Base-by-base conservation (phyloP, 2,113 vertebrate species). In the Ammospiza nelsoni region DNA sequence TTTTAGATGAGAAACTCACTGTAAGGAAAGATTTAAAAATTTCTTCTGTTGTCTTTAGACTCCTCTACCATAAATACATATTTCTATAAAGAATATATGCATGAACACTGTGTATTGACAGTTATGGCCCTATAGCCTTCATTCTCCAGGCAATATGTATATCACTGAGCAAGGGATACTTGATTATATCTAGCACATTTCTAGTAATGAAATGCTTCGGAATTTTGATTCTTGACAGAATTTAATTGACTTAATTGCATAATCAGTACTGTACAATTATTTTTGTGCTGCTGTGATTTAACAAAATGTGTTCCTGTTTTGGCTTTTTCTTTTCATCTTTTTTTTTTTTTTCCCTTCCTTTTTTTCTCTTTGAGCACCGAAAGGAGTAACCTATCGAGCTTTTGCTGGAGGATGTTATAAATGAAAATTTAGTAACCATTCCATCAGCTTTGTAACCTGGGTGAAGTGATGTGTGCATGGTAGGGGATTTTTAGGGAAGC, bases 351-450 rank as follows among this genome's bases (percentile, higher is more conserved):
- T 13, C 11, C 10, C 8, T 37, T 31, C 19, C 28, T 39, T 71
- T 67, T 89, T 97, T 96, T 98, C 95, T 98, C 96, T 98, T 97
- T 0, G 98, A 99, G 99, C 98, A 98, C 99, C 99, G 98, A 99
- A 99, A 99, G 99, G 99, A 99, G 99, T 99, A 99, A 99, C 99
- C 99, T 99, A 99, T 98, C 98, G 98, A 99, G 99, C 99, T 99
- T 99, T 99, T 99, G 99, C 98, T 99, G 99, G 98, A 99, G 99
- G 99, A 99, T 99, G 99, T 99, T 99, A 99, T 99, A 99, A 99
- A 99, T 99, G 99, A 98, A 99, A 99, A 99, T 99, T 99, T 99
- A 99, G 98, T 98, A 98, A 98, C 98, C 94, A 98, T 99, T 99
- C 99, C 99, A 84, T 99, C 98, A 97, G 94, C 99, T 99, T 99